Conservation (phyloP, 30 jellyfish, hydroid and myxozoan species). For the Rhopilema esculentum region DNA sequence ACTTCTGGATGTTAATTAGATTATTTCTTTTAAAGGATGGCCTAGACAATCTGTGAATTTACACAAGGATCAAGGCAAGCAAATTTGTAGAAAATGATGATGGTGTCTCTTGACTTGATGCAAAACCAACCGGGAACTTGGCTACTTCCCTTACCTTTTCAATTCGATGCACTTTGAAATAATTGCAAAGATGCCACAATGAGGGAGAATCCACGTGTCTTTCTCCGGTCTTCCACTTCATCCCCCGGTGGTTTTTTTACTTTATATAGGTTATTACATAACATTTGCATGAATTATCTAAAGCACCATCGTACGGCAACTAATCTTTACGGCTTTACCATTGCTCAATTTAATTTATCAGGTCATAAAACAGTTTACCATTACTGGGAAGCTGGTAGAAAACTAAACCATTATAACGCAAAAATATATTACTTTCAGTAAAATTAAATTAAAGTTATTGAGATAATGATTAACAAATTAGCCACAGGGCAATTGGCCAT, state of each 20-base stretch:
- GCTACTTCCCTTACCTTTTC: conserved; percentile 53
- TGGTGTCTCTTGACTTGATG: background rate
- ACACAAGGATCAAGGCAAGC: background rate
- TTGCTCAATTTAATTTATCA: background rate
- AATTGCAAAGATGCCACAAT: conserved; percentile 26
- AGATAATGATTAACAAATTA: background rate
- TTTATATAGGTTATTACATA: conserved; percentile 2
- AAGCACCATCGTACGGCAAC: background rate
- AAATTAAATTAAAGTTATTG: no score
- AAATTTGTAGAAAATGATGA: background rate
- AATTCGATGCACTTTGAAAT: conserved; percentile 13
- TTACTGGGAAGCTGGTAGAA: background rate
- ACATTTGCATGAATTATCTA: background rate
- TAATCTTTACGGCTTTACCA: background rate
- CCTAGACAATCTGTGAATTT: no score
- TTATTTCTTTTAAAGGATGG: no score
- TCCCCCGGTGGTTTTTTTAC: conserved; percentile 16
- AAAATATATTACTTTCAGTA: background rate
- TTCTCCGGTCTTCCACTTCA: conserved; percentile 14
- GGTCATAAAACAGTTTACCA: background rate
- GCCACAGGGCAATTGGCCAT: conserved; percentile 49
- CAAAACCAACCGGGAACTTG: conserved; percentile 49
- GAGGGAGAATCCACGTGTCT: conserved; percentile 41
- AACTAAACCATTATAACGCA: background rate
- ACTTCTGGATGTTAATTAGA: no score